Conservation (phyloP, 1,140 invertebrate genomes). For the Bombus superbus region DNA sequence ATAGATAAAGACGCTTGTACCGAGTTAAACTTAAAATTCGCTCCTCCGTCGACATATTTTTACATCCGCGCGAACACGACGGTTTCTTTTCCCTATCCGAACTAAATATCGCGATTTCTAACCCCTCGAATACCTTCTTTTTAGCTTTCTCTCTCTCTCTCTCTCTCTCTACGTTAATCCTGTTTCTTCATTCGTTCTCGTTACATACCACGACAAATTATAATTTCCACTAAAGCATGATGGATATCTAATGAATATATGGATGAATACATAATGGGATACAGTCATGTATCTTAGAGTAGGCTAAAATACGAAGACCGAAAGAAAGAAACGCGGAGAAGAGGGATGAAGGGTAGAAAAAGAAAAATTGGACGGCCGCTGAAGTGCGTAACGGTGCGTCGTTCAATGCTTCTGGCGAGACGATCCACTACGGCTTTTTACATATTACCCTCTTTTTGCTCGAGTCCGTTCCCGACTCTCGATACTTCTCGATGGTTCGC, state of each 20-base stretch:
- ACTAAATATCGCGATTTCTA: not conserved
- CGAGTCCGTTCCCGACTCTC: constrained; percentile 36
- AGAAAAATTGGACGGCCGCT: constrained; percentile 47
- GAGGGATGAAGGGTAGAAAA: constrained; percentile 1
- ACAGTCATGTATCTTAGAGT: not conserved
- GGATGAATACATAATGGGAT: constrained; percentile 7
- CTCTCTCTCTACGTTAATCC: not conserved
- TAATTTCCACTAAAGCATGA: not conserved
- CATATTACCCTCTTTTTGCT: constrained; percentile 41
- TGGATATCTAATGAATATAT: not conserved
- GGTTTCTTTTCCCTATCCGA: not conserved
- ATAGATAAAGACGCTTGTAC: not conserved
- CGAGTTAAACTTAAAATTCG: not conserved
- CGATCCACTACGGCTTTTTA: constrained; percentile 51
- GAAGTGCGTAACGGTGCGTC: constrained; percentile 59
- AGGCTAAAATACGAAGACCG: not conserved
- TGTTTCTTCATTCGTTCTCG: not conserved
- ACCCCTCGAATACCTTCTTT: not conserved
- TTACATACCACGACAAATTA: not conserved
- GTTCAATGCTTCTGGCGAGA: constrained; percentile 60
- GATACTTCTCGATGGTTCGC: constrained; percentile 49
- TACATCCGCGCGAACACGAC: not conserved
- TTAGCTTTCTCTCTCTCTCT: not conserved
- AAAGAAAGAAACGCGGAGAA: not conserved
- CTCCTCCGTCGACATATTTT: not conserved